phyloP scores from a whole-genome alignment of 2,888 invertebrate species.

The Epistrophe grossulariae region DNA sequence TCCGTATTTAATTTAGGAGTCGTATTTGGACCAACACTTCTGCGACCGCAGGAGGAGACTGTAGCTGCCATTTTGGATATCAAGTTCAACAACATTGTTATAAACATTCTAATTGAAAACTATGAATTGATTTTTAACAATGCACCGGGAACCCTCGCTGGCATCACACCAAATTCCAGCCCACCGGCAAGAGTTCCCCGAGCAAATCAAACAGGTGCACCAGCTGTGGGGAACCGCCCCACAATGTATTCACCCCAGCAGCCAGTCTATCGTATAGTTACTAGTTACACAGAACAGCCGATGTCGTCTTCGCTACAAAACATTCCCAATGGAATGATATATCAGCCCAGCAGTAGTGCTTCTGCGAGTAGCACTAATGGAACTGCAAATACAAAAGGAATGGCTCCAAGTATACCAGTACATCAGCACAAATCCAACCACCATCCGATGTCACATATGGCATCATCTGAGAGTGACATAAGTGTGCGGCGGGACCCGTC shows the following conservation, averaged over 20 bases:
- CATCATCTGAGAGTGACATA: slow-evolving; percentile 80
- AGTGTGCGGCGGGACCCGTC: slow-evolving; percentile 79
- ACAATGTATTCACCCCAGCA: slow-evolving; percentile 83
- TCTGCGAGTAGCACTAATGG: slow-evolving; percentile 77
- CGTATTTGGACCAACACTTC: slow-evolving; percentile 98
- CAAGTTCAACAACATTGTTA: slow-evolving; percentile 99
- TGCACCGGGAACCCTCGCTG: slow-evolving; percentile 80
- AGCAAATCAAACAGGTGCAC: slow-evolving; percentile 79
- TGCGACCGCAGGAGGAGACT: slow-evolving; percentile 97
- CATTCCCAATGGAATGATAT: slow-evolving; percentile 83
- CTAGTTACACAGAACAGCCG: slow-evolving; percentile 82
- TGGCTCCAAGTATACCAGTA: slow-evolving; percentile 74
- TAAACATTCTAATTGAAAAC: slow-evolving; percentile 97
- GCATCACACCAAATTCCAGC: slow-evolving; percentile 78
- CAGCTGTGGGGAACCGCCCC: slow-evolving; percentile 78
- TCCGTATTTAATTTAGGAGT: slow-evolving; percentile 98
- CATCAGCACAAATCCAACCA: slow-evolving; percentile 79
- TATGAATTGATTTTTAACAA: slow-evolving; percentile 89
- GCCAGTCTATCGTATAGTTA: slow-evolving; percentile 82
- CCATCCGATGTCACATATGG: slow-evolving; percentile 82
- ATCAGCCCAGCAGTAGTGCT: slow-evolving; percentile 79
- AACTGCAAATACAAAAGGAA: slow-evolving; percentile 75
- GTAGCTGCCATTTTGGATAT: slow-evolving; percentile 99
- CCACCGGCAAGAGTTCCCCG: slow-evolving; percentile 82
- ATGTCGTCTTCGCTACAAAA: slow-evolving; percentile 84